These are phyloP conservation scores for Tetragnatha montana DNA, from an alignment of 2,888 invertebrate species.

Conservation along the genomic window DNA sequence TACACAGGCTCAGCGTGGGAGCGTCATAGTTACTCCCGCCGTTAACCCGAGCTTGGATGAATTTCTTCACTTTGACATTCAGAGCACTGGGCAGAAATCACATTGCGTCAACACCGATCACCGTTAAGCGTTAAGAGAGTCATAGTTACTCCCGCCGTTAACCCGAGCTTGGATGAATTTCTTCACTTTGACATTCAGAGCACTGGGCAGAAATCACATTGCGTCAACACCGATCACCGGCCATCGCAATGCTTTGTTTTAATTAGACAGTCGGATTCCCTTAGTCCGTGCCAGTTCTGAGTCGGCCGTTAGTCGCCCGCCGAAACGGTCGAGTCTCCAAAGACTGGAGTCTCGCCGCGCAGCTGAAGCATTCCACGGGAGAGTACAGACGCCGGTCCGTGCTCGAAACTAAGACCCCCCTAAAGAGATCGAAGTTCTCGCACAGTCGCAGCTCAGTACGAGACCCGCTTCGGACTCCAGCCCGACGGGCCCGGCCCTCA, in stretches of 20 bases:
- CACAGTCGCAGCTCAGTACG: too few relatives aligned
- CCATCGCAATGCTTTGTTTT: constrained; percentile 75
- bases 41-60: constrained; percentile 66
- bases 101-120: constrained; percentile 74
- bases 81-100: constrained; percentile 71
- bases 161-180: constrained; percentile 76
- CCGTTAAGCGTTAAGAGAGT: constrained; percentile 50
- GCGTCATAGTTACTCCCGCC: constrained; percentile 59
- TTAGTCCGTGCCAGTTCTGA: constrained; percentile 20
- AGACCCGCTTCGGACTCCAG: constrained; percentile 78
- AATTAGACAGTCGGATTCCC: constrained; percentile 31
- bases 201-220: constrained; percentile 78
- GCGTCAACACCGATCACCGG: constrained; percentile 75
- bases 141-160: constrained; percentile 77
- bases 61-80: constrained; percentile 70
- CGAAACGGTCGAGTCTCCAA: constrained; percentile 23
- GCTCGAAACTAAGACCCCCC: too few relatives aligned
- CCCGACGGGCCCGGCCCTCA: constrained; percentile 82
- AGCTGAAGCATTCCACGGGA: too few relatives aligned
- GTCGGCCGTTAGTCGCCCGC: constrained; percentile 54
- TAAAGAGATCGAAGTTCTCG: too few relatives aligned
- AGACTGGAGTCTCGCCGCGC: too few relatives aligned
- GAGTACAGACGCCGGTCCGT: too few relatives aligned
- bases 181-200: constrained; percentile 78
- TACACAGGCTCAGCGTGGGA: too few relatives aligned